Conservation (phyloP, 2,113 vertebrate genomes). For the Heloderma charlesbogerti region DNA sequence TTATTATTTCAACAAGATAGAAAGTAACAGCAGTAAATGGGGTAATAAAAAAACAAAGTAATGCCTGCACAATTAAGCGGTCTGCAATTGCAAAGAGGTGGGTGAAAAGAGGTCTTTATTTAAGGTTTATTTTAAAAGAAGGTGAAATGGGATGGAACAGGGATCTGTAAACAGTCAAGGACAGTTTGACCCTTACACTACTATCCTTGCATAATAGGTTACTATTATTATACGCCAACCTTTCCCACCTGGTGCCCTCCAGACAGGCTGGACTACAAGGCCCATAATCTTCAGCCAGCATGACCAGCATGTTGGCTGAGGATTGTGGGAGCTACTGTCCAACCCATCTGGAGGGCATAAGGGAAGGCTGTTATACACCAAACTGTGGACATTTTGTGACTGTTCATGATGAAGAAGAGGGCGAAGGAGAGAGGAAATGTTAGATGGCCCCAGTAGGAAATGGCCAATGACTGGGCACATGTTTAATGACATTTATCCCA, state of each 20-base stretch:
- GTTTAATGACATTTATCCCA: not conserved
- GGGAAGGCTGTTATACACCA: not conserved
- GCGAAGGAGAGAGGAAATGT: fast-evolving
- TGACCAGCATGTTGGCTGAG: not conserved
- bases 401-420: not conserved
- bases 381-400: not conserved
- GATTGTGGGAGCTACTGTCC: not conserved
- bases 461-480: not conserved
- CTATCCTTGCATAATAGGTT: not conserved
- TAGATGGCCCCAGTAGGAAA: not conserved
- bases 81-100: not conserved
- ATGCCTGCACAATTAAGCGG: not conserved
- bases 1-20: conserved; percentile 4
- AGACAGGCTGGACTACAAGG: not conserved
- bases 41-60: not conserved
- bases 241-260: not conserved
- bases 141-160: not conserved
- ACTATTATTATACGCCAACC: not conserved
- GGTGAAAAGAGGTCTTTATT: not conserved
- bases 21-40: not conserved
- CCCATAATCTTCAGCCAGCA: not conserved
- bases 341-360: not conserved
- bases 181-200: not conserved
- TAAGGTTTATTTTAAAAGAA: not conserved
- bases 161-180: not conserved